These are phyloP conservation scores for Miltochrista miniata DNA, from an alignment of 2,888 invertebrate species.

Conservation along the genomic window DNA sequence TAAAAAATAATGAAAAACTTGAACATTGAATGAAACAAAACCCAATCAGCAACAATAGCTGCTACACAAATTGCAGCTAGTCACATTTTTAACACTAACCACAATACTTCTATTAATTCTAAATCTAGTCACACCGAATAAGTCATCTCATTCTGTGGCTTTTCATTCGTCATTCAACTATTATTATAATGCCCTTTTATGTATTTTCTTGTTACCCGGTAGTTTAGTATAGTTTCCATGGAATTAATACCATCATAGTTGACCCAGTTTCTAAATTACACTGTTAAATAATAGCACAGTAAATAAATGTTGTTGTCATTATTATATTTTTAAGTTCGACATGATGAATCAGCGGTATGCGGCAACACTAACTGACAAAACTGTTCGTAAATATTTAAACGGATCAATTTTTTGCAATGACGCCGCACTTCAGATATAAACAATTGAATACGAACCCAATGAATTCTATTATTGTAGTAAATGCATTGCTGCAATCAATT, in stretches of 20 bases:
- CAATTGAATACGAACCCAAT: constrained; percentile 19
- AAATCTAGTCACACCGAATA: constrained; percentile 33
- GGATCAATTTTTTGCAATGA: constrained; percentile 47
- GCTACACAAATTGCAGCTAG: no score
- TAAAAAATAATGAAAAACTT: no score
- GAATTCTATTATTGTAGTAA: constrained; percentile 15
- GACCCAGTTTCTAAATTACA: constrained; percentile 45
- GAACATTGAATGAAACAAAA: no score
- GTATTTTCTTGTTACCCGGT: constrained; percentile 40
- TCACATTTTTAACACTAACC: no score
- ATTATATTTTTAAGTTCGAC: constrained; percentile 22
- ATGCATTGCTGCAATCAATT: constrained; percentile 8
- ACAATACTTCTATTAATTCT: constrained; percentile 6
- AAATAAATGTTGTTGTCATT: constrained; percentile 30
- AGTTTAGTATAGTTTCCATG: constrained; percentile 37
- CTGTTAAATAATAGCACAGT: constrained; percentile 23
- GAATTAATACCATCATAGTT: constrained; percentile 39
- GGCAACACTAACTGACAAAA: constrained; percentile 14
- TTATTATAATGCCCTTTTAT: constrained; percentile 34
- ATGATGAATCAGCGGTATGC: constrained; percentile 21
- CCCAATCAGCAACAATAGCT: no score
- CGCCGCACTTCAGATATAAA: constrained; percentile 44
- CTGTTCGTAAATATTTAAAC: constrained; percentile 33
- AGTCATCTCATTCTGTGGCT: constrained; percentile 36
- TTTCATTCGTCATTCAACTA: constrained; percentile 37